A percentile compares a stretch with the other conserved stretches of the same genome.
Evolutionary conservation across 2,797 vertebrate genomes (phyloP).

Genomic region (Sebastes diaconus): DNA sequence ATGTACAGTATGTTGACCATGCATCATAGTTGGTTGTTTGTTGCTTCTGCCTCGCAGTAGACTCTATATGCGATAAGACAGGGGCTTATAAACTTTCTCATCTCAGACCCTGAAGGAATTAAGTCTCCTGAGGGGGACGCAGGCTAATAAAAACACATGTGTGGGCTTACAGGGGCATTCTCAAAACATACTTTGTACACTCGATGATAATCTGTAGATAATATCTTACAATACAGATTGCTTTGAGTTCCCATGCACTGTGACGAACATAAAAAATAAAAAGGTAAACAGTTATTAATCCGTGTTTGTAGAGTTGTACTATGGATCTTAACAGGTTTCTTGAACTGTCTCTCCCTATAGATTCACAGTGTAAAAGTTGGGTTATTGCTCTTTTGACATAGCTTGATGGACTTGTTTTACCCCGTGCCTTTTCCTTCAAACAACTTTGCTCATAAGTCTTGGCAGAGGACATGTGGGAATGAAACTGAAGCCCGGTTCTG

Average conservation of each 20-base stretch:
- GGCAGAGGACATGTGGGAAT: background rate
- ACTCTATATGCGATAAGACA: background rate
- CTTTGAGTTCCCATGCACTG: conserved; percentile 23
- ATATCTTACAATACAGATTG: background rate
- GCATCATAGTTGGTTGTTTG: background rate
- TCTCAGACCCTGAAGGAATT: conserved; percentile 7
- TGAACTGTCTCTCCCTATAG: background rate
- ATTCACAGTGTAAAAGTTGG: background rate
- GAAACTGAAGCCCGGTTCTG: background rate
- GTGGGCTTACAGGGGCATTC: background rate
- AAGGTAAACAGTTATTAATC: conserved; percentile 6
- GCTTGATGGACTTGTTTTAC: background rate
- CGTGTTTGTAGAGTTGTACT: background rate
- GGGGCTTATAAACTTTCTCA: conserved; percentile 10
- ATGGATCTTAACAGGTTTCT: background rate
- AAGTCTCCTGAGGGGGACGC: conserved; percentile 3
- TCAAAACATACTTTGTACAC: background rate
- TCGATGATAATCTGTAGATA: conserved; percentile 5
- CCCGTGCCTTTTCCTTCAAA: background rate
- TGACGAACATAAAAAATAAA: background rate
- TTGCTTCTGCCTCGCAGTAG: background rate
- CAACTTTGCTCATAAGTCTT: background rate
- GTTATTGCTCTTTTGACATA: background rate
- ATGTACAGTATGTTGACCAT: background rate
- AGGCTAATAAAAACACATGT: conserved; percentile 12